These are phyloP conservation scores for Stegophylla sp. DNA, from an alignment of 2,888 invertebrate species.

Conservation along the genomic window DNA sequence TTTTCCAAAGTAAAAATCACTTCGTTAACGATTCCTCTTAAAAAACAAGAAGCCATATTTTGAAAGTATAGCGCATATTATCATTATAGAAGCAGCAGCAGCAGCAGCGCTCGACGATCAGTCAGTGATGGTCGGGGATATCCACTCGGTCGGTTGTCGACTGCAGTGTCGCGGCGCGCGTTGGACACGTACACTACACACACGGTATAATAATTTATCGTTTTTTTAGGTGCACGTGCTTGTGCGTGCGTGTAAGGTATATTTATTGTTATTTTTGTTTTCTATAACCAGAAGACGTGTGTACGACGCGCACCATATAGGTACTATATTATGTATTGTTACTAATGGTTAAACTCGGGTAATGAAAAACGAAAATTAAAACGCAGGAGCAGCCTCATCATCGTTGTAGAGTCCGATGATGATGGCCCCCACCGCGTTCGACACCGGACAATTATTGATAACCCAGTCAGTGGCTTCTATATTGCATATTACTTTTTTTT, in stretches of 20 bases:
- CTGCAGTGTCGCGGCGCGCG: background rate
- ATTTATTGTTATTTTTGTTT: slow-evolving; percentile 44
- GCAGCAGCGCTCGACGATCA: background rate
- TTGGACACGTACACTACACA: too few relatives aligned
- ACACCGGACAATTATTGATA: slow-evolving; percentile 55
- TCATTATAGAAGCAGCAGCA: background rate
- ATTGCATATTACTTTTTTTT: slow-evolving; percentile 20
- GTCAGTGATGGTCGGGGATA: background rate
- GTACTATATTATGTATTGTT: background rate
- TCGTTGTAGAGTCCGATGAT: slow-evolving; percentile 19
- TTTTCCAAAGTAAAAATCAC: slow-evolving; percentile 5
- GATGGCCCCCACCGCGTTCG: slow-evolving; percentile 52
- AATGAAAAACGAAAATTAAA: slow-evolving; percentile 55
- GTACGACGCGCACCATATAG: background rate
- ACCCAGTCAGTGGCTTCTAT: background rate
- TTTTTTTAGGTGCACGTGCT: slow-evolving; percentile 18
- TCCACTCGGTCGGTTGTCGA: background rate
- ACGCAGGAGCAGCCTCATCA: slow-evolving; percentile 53
- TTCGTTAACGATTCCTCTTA: background rate
- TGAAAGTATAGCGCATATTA: background rate
- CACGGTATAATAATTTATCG: slow-evolving; percentile 55
- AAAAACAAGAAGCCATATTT: background rate
- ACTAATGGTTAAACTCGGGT: slow-evolving; percentile 13
- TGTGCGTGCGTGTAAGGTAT: background rate
- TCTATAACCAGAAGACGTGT: slow-evolving; percentile 12